Conservation (phyloP, 2,797 vertebrate genomes). For the Scarus forsteni region DNA sequence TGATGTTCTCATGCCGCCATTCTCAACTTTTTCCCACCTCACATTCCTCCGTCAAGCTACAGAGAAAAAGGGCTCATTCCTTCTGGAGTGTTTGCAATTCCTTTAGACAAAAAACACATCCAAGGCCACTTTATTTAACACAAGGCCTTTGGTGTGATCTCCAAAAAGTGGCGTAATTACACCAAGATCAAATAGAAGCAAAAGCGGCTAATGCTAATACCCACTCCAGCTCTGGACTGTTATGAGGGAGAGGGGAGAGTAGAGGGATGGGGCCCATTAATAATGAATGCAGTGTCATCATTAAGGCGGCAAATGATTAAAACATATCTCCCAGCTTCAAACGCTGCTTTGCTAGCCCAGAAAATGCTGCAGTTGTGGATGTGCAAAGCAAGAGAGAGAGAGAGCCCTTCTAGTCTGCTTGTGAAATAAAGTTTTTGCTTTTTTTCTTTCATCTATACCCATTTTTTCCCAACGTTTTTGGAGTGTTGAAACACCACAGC, state of each 20-base stretch:
- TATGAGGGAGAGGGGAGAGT: constrained; percentile 70
- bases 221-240: constrained; percentile 56
- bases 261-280: constrained; percentile 85
- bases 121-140: constrained; percentile 75
- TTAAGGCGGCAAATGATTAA: constrained; percentile 91
- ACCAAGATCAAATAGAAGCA: constrained; percentile 87
- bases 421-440: constrained; percentile 72
- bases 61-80: neutral
- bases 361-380: constrained; percentile 73
- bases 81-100: constrained; percentile 50
- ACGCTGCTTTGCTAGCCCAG: constrained; percentile 71
- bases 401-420: constrained; percentile 64
- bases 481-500: constrained; percentile 60
- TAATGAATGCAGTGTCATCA: constrained; percentile 94
- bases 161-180: constrained; percentile 86
- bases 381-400: constrained; percentile 60
- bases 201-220: constrained; percentile 85
- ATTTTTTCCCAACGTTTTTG: constrained; percentile 5
- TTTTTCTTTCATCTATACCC: constrained; percentile 61
- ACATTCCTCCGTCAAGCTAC: neutral
- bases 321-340: constrained; percentile 91
- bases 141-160: constrained; percentile 79
- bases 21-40: constrained; percentile 7
- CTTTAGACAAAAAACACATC: constrained; percentile 36
- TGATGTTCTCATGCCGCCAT: constrained; percentile 13